These are phyloP conservation scores for Himalopsyche japonica DNA, from an alignment of 2,888 invertebrate genomes.

Conservation along the genomic window DNA sequence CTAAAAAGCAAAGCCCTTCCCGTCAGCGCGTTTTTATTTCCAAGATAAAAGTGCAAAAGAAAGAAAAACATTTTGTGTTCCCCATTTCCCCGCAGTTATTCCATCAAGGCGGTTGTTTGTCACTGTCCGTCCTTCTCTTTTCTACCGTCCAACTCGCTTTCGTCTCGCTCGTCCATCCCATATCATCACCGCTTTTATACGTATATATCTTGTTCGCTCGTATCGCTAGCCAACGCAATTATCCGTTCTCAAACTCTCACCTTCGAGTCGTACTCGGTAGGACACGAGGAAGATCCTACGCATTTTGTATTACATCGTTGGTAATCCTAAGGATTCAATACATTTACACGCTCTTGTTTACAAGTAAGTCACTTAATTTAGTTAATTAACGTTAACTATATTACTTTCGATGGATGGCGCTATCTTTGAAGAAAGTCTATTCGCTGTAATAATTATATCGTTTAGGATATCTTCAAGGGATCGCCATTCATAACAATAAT, in stretches of 20 bases:
- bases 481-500: no score
- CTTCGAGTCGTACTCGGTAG: background rate
- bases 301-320: background rate
- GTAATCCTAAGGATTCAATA: no score
- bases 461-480: no score
- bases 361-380: no score
- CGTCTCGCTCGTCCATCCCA: background rate
- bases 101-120: background rate
- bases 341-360: no score
- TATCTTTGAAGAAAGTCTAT: no score
- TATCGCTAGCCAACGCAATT: background rate
- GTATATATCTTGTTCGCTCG: background rate
- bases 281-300: slow-evolving; percentile 4
- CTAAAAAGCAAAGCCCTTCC: background rate
- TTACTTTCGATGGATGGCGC: no score
- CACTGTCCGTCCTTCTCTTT: background rate
- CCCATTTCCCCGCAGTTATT: background rate
- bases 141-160: background rate
- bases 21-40: background rate
- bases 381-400: no score
- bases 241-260: background rate
- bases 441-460: no score
- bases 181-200: background rate
- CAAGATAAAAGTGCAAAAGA: background rate
- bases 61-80: background rate